phyloP scores from a whole-genome alignment of 2,797 vertebrate species.

The Malacoctenus gilli region DNA sequence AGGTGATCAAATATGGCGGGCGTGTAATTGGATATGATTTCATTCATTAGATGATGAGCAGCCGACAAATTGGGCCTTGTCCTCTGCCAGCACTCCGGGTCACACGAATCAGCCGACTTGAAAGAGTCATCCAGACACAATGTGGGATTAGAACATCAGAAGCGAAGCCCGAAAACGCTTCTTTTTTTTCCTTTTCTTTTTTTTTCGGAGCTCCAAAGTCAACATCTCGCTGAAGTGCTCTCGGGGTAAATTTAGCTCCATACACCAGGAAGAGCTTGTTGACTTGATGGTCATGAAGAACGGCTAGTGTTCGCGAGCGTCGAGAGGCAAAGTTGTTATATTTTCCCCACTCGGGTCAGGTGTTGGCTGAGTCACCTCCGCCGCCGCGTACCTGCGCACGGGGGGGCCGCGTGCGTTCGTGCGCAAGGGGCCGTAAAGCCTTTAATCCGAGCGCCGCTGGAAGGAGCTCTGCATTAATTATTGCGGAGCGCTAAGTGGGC shows the following conservation, averaged over 20 bases:
- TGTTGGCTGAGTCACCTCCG: constrained; percentile 29
- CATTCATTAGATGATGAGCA: constrained; percentile 71
- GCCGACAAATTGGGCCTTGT: constrained; percentile 72
- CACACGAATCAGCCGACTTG: constrained; percentile 52
- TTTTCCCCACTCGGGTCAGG: constrained; percentile 21
- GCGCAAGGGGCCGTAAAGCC: constrained; percentile 18
- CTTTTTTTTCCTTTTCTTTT: background rate
- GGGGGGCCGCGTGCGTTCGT: background rate
- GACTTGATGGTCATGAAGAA: constrained; percentile 32
- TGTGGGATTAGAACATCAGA: constrained; percentile 33
- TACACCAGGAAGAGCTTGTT: constrained; percentile 17
- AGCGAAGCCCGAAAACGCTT: constrained; percentile 6
- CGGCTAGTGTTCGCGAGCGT: constrained; percentile 12
- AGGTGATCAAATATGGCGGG: constrained; percentile 66
- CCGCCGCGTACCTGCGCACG: constrained; percentile 13
- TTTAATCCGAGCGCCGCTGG: constrained; percentile 28
- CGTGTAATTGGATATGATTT: constrained; percentile 76
- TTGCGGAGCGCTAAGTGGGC: constrained; percentile 31
- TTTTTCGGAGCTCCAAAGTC: constrained; percentile 1
- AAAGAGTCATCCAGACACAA: constrained; percentile 50
- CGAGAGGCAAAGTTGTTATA: constrained; percentile 18
- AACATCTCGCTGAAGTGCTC: constrained; percentile 22
- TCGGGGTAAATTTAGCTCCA: constrained; percentile 44
- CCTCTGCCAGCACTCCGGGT: constrained; percentile 60
- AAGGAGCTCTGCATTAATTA: constrained; percentile 55